Percentiles rank a stretch among this genome's conserved stretches.
phyloP scores from a whole-genome alignment of 92 coral and sea anemone genomes.

The Porites lobata region DNA sequence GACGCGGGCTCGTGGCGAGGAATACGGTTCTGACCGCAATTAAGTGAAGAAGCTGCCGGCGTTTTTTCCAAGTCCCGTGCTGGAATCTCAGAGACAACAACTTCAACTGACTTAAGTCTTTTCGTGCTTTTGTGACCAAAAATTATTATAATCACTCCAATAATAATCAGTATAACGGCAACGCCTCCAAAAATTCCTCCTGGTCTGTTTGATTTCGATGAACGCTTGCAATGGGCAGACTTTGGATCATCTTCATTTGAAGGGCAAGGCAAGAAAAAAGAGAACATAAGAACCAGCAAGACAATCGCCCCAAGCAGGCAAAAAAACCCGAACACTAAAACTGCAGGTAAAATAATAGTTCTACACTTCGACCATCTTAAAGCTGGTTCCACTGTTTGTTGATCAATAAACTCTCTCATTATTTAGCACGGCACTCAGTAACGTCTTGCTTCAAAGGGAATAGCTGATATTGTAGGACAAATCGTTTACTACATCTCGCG shows the following conservation, averaged over 20 bases:
- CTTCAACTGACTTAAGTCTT: background rate
- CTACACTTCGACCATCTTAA: background rate
- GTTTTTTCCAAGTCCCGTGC: conserved; percentile 62
- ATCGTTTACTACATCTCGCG: no score
- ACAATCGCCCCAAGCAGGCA: background rate
- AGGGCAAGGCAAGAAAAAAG: background rate
- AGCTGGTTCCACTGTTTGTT: background rate
- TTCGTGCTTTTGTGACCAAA: background rate
- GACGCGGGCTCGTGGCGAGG: conserved; percentile 42
- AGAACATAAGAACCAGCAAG: background rate
- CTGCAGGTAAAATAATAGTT: no score
- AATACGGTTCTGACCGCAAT: background rate
- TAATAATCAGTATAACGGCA: background rate
- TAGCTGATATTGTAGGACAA: no score
- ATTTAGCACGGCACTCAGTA: background rate
- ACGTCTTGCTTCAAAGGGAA: background rate
- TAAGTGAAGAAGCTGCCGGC: conserved; percentile 36
- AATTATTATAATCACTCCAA: background rate
- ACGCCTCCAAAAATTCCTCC: background rate
- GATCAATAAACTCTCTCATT: background rate
- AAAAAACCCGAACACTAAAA: background rate
- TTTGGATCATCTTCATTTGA: background rate
- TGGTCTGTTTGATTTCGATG: background rate
- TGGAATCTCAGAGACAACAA: background rate
- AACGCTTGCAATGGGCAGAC: background rate